A percentile compares a stretch with the other conserved stretches of the same genome.
Conservation (phyloP, 2,888 invertebrate species). For the Odontothrips loti region DNA sequence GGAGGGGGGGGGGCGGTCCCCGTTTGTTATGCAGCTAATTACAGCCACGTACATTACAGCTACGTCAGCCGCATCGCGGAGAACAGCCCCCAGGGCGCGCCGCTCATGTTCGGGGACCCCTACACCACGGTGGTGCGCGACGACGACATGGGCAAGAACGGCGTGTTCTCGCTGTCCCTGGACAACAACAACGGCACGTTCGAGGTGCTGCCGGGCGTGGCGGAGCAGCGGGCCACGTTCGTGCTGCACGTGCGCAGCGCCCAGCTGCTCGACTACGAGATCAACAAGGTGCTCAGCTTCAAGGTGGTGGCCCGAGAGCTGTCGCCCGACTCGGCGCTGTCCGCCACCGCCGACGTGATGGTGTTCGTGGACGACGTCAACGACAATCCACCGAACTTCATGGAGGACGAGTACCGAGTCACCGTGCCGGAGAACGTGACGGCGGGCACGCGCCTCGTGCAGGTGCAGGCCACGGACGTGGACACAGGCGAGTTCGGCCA, state of each 20-base stretch:
- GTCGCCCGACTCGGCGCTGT: constrained; percentile 62
- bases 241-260: constrained; percentile 79
- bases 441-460: constrained; percentile 64
- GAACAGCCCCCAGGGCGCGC: constrained; percentile 75
- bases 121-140: constrained; percentile 69
- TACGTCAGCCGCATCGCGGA: constrained; percentile 74
- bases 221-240: constrained; percentile 73
- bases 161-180: constrained; percentile 72
- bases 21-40: too few species aligned
- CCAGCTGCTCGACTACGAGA: constrained; percentile 78
- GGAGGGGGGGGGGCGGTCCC: too few species aligned
- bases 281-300: constrained; percentile 67
- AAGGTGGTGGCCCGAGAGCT: constrained; percentile 78
- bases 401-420: constrained; percentile 65
- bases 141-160: constrained; percentile 75
- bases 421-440: constrained; percentile 77
- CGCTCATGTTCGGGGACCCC: constrained; percentile 65
- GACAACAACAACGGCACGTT: constrained; percentile 82
- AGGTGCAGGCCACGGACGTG: constrained; percentile 75
- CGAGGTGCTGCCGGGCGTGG: constrained; percentile 78
- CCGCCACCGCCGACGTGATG: constrained; percentile 68
- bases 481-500: constrained; percentile 75
- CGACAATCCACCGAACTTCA: constrained; percentile 81
- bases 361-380: constrained; percentile 81
- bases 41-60: constrained; percentile 47